Conservation (phyloP, 1,140 invertebrate genomes). For the Pseudomyrmex pallidus region DNA sequence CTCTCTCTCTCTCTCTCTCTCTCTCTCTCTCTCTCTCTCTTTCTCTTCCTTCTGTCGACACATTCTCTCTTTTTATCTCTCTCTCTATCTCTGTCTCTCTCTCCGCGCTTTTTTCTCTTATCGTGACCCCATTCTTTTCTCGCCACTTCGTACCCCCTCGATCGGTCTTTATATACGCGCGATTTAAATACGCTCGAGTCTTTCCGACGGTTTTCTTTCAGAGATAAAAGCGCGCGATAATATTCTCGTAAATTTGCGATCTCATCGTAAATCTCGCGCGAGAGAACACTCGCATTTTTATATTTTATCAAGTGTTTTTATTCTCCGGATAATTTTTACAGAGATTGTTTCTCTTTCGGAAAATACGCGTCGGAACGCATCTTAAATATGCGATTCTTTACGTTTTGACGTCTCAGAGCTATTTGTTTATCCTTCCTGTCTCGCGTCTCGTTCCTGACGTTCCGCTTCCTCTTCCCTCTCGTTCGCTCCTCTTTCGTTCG, state of each 20-base stretch:
- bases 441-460: background rate
- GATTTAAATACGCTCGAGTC: slow-evolving; percentile 30
- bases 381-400: background rate
- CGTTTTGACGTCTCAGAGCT: background rate
- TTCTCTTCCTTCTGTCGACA: slow-evolving; percentile 19
- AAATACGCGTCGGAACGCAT: background rate
- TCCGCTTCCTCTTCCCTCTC: background rate
- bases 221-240: too few species aligned
- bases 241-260: too few species aligned
- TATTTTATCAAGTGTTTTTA: too few species aligned
- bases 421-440: slow-evolving; percentile 1
- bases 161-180: background rate
- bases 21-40: background rate
- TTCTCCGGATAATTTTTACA: too few species aligned
- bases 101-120: background rate
- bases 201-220: background rate
- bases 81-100: background rate
- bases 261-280: too few species aligned
- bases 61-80: slow-evolving; percentile 6
- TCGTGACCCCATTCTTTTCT: too few species aligned
- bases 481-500: background rate
- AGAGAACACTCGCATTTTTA: too few species aligned
- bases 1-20: slow-evolving; percentile 5
- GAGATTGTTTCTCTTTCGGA: background rate
- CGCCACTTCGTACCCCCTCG: slow-evolving; percentile 2